Percentiles rank a stretch among this genome's conserved stretches.
phyloP scores from a whole-genome alignment of 1,140 invertebrate genomes.

The Drosophila biarmipes region DNA sequence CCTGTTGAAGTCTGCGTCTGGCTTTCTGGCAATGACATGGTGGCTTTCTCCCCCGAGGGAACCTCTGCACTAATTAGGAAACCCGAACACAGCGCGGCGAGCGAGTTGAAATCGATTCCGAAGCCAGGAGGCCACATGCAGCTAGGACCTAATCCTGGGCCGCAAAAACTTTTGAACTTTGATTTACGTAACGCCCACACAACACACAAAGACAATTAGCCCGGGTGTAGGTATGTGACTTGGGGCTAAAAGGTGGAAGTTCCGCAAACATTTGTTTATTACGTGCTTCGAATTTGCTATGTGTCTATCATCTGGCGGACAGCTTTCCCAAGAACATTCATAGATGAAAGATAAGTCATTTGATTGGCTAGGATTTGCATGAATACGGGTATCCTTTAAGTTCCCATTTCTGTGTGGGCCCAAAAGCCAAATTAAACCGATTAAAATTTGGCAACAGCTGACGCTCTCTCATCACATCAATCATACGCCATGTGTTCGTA shows the following conservation, averaged over 20 bases:
- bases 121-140: conserved; percentile 45
- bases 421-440: conserved; percentile 28
- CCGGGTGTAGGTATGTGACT: conserved; percentile 10
- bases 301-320: conserved; percentile 23
- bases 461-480: conserved; percentile 33
- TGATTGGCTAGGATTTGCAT: conserved; percentile 25
- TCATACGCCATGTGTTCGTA: conserved; percentile 55
- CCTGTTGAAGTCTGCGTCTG: conserved; percentile 59
- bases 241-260: conserved; percentile 48
- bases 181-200: conserved; percentile 64
- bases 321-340: conserved; percentile 23
- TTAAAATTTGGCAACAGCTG: conserved; percentile 30
- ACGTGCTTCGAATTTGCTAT: conserved; percentile 68
- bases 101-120: conserved; percentile 34
- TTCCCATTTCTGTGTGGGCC: not conserved
- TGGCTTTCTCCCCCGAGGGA: conserved; percentile 31
- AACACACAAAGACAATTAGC: conserved; percentile 56
- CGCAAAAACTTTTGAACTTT: conserved; percentile 75
- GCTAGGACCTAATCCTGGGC: conserved; percentile 68
- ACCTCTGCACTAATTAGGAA: conserved; percentile 71
- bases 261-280: conserved; percentile 62
- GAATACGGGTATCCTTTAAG: conserved; percentile 5
- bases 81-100: conserved; percentile 44
- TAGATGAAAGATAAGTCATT: conserved; percentile 50
- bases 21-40: conserved; percentile 32